Evolutionary conservation across 1,140 invertebrate species (phyloP).

Genomic region (Drosophila lowei): DNA sequence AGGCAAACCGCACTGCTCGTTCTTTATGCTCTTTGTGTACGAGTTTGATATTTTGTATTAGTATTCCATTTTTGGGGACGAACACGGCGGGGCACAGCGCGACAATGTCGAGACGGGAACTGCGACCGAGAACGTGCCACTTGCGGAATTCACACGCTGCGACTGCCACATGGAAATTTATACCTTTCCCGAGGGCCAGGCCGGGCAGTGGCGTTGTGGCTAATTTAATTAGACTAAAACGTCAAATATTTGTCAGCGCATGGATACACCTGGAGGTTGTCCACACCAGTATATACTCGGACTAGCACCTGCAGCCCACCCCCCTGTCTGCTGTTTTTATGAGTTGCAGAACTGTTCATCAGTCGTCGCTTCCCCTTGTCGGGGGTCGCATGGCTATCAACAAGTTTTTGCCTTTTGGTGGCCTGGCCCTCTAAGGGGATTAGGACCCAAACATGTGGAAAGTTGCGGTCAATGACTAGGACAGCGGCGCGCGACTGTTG

Average conservation of each 20-base stretch:
- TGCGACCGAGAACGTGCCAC: conserved; percentile 24
- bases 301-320: not conserved
- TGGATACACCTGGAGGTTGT: conserved; percentile 30
- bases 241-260: conserved; percentile 76
- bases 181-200: conserved; percentile 70
- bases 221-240: conserved; percentile 83
- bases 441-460: conserved; percentile 52
- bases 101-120: conserved; percentile 33
- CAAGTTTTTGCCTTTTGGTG: conserved; percentile 48
- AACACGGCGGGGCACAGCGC: conserved; percentile 7
- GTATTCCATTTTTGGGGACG: conserved; percentile 2
- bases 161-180: conserved; percentile 62
- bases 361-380: conserved; percentile 31
- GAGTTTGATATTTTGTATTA: conserved; percentile 6
- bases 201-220: conserved; percentile 38
- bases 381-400: conserved; percentile 52
- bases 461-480: conserved; percentile 10
- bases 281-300: not conserved
- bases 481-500: conserved; percentile 20
- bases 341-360: conserved; percentile 15
- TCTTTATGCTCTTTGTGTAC: conserved; percentile 21
- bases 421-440: conserved; percentile 59
- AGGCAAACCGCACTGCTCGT: conserved; percentile 19
- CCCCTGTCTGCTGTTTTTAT: conserved; percentile 4
- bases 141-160: conserved; percentile 59